These are phyloP conservation scores for Danaus chrysippus DNA, from an alignment of 2,888 invertebrate genomes.

Conservation along the genomic window DNA sequence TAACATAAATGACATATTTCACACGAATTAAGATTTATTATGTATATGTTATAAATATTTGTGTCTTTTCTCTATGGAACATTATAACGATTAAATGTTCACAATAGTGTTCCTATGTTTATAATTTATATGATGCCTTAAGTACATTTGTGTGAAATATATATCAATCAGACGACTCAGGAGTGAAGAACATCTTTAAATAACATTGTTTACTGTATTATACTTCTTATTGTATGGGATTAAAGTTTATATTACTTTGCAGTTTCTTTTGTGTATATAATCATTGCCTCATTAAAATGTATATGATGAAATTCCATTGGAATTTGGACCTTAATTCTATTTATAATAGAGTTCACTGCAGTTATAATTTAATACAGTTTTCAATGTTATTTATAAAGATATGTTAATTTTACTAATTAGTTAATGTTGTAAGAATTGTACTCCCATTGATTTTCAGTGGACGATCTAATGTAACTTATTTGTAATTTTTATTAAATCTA, in stretches of 20 bases:
- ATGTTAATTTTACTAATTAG: conserved; percentile 5
- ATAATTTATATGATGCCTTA: background rate
- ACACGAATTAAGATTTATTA: no score
- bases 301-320: no score
- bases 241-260: no score
- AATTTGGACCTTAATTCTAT: no score
- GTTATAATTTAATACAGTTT: background rate
- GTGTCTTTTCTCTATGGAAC: no score
- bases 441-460: conserved; percentile 5
- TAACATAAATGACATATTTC: no score
- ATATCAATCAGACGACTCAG: background rate
- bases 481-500: conserved; percentile 29
- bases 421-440: conserved; percentile 2
- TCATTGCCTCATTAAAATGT: no score
- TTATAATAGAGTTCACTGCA: no score
- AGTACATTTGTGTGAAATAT: background rate
- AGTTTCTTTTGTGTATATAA: no score
- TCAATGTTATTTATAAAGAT: conserved; percentile 28
- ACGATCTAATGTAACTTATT: conserved; percentile 17
- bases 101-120: background rate
- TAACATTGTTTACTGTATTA: conserved; percentile 6
- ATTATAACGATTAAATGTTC: no score
- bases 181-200: background rate
- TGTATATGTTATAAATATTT: no score
- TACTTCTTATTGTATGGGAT: background rate